These are phyloP conservation scores for Silurus asotus DNA, from an alignment of 2,113 vertebrate species.

Conservation along the genomic window DNA sequence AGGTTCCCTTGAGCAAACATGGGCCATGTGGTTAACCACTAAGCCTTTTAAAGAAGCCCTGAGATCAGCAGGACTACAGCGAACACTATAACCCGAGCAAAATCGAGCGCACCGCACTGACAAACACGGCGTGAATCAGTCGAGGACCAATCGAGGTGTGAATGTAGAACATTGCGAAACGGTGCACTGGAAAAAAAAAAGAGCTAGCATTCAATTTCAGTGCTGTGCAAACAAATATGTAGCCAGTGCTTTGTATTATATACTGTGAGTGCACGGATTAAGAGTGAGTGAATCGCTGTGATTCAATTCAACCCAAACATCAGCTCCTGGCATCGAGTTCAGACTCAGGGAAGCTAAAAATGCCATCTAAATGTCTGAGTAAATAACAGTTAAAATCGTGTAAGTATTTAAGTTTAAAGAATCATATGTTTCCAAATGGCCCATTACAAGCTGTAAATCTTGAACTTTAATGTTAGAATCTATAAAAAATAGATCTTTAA, in stretches of 20 bases:
- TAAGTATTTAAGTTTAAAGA: not conserved
- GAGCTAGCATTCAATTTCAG: not conserved
- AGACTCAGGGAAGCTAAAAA: not conserved
- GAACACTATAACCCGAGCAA: constrained; percentile 12
- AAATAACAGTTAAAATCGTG: not conserved
- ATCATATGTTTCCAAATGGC: not conserved
- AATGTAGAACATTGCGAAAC: constrained; percentile 42
- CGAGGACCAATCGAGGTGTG: constrained; percentile 32
- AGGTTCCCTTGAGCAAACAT: constrained; percentile 31
- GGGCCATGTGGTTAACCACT: constrained; percentile 49
- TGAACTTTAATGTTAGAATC: no score
- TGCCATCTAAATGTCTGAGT: not conserved
- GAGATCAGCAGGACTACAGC: constrained; percentile 49
- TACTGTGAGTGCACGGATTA: not conserved
- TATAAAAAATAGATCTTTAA: not conserved
- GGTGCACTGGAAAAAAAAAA: not conserved
- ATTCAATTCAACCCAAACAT: not conserved
- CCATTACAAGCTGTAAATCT: no score
- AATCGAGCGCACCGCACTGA: constrained; percentile 43
- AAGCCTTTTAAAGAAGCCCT: constrained; percentile 35
- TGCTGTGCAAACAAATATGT: not conserved
- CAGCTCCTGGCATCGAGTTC: not conserved
- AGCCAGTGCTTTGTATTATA: no score
- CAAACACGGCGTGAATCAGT: constrained; percentile 48
- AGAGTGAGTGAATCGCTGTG: not conserved